A percentile compares a stretch with the other conserved stretches of the same genome.
Evolutionary conservation across 2,797 vertebrate species (phyloP).

Genomic region (Luscinia megarhynchos): DNA sequence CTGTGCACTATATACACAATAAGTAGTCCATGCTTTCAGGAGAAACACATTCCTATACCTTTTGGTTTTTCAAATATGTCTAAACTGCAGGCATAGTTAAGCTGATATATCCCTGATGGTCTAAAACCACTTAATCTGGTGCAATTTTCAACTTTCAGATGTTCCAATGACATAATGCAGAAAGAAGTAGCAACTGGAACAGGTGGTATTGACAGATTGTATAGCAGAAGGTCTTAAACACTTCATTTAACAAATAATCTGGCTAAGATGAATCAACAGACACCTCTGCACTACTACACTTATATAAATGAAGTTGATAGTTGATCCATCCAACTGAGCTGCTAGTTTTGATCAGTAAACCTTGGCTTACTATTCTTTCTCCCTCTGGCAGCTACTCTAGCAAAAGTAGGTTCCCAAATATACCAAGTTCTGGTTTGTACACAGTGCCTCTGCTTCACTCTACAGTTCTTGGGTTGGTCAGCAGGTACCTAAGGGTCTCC

Average conservation of each 20-base stretch:
- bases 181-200: not conserved
- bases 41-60: not conserved
- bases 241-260: not conserved
- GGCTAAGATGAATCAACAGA: not conserved
- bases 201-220: not conserved
- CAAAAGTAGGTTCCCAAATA: not conserved
- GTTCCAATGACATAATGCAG: not conserved
- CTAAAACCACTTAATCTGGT: not conserved
- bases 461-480: not conserved
- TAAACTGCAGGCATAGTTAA: not conserved
- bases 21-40: not conserved
- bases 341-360: not conserved
- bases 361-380: not conserved
- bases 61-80: not conserved
- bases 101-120: not conserved
- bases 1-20: not conserved
- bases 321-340: not conserved
- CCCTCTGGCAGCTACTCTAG: not conserved
- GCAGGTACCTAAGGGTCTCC: not conserved
- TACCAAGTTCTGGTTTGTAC: not conserved
- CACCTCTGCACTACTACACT: not conserved
- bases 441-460: not conserved
- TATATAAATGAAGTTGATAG: not conserved
- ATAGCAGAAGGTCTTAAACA: not conserved
- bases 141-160: not conserved